phyloP scores from a whole-genome alignment of 2,888 invertebrate species.

The Caenorhabditis drosophilae region DNA sequence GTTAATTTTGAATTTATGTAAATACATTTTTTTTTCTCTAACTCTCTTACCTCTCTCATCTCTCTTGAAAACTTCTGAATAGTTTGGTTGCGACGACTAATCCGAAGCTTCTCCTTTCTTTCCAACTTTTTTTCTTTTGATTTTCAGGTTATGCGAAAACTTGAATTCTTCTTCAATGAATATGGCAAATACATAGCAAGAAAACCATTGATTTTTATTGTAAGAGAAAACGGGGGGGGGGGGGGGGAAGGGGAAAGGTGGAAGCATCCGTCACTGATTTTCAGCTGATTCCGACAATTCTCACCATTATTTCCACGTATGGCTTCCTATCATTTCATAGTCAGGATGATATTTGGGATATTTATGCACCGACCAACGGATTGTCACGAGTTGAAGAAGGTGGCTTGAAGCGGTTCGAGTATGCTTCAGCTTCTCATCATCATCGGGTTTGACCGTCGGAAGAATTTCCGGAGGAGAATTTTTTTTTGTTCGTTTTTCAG shows the following conservation, averaged over 20 bases:
- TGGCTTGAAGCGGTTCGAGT: constrained; percentile 60
- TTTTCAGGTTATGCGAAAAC: constrained; percentile 54
- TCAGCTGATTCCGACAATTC: constrained; percentile 57
- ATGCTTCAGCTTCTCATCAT: constrained; percentile 61
- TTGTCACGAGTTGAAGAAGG: constrained; percentile 59
- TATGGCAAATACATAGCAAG: constrained; percentile 61
- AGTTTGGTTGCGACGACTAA: too few relatives aligned
- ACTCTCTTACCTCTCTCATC: too few relatives aligned
- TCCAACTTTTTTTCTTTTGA: too few relatives aligned
- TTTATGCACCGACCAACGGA: constrained; percentile 65
- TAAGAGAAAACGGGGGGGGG: constrained; percentile 42
- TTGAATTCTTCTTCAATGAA: constrained; percentile 58
- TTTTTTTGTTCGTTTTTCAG: constrained; percentile 44
- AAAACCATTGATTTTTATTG: constrained; percentile 64
- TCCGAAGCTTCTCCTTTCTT: too few relatives aligned
- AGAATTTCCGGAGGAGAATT: neutral
- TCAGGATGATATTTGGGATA: constrained; percentile 68
- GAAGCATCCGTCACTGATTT: constrained; percentile 9
- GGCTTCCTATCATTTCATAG: constrained; percentile 60
- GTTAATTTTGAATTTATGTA: too few relatives aligned
- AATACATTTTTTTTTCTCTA: too few relatives aligned
- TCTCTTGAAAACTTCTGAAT: too few relatives aligned
- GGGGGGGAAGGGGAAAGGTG: neutral
- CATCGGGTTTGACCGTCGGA: too few relatives aligned
- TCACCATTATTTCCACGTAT: constrained; percentile 60